Evolutionary conservation across 2,888 invertebrate species (phyloP), one percentile per base, ranked within the genome.

Genomic region (Encarsia formosa): DNA sequence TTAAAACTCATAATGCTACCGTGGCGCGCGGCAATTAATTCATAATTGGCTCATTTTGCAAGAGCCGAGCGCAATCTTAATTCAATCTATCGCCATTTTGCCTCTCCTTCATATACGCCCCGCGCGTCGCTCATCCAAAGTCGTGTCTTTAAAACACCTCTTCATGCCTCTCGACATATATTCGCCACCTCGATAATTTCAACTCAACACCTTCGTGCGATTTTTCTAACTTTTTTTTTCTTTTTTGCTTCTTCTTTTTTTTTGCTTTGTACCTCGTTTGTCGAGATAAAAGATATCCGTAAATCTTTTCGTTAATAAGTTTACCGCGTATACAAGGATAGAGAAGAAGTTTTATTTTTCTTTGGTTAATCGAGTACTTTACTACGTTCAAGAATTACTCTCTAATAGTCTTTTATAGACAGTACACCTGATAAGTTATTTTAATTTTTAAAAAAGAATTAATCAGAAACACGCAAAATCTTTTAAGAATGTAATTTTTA

Each of bases 21-120:
- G 66, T 62, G 62, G 61, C 49, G 60, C 56, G 63, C n/a, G n/a
- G n/a, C 67, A 73, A 73, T 73, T 73, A 72, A 73, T 71, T 71
- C 65, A 69, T 72, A 72, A 73, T 73, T 72, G 71, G 70, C 69
- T 67, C 68, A 69, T 70, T 70, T 66, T 58, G 64, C 67, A 63
- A 64, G 63, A 67, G 66, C 64, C 60, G 59, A n/a, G n/a, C 62
- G 63, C 67, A 71, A 73, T 73, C 73, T 73, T 71, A 72, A 72
- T 73, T 73, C 68, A 72, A 73, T 73, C 71, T 72, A 72, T 70
- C 68, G 70, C 69, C 67, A 65, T 69, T 69, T 59, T 63, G 64
- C 66, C 66, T 70, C 66, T 65, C 70, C 68, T n/a, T n/a, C n/a
- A n/a, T n/a, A n/a, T n/a, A n/a, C n/a, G n/a, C n/a, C n/a, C n/a